Percentiles rank a stretch among this genome's conserved stretches.
Evolutionary conservation across 2,888 invertebrate species (phyloP).

Genomic region (Aradus depressus): DNA sequence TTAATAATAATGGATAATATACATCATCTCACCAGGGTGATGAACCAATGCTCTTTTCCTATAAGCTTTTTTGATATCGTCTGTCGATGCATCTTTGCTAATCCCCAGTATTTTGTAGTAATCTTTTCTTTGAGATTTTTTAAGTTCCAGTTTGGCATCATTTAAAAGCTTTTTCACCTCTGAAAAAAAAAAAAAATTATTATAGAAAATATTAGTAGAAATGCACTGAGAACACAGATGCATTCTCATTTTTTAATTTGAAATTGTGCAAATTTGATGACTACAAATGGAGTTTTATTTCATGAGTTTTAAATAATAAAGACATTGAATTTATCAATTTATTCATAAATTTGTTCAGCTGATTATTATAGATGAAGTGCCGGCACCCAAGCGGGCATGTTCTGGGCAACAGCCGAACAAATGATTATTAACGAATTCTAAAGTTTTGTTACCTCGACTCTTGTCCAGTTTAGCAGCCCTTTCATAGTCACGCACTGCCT

Average conservation of each 20-base stretch:
- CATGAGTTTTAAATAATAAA: no score
- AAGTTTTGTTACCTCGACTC: slow-evolving; percentile 35
- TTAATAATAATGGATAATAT: not conserved
- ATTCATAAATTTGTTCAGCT: no score
- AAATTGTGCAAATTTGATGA: no score
- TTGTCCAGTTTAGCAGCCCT: slow-evolving; percentile 71
- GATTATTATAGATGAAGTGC: no score
- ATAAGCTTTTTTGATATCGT: slow-evolving; percentile 92
- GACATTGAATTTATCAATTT: no score
- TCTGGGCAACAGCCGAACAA: not conserved
- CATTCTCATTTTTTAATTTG: no score
- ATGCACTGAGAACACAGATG: not conserved
- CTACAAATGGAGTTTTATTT: no score
- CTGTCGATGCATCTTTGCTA: slow-evolving; percentile 67
- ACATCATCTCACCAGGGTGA: slow-evolving; percentile 56
- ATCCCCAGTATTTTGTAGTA: slow-evolving; percentile 91
- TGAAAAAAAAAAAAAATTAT: slow-evolving; percentile 27
- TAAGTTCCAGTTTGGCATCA: slow-evolving; percentile 79
- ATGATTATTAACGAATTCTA: not conserved
- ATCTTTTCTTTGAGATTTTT: slow-evolving; percentile 87
- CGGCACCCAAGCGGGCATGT: no score
- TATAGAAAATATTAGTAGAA: not conserved
- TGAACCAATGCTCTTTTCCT: slow-evolving; percentile 78
- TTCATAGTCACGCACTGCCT: slow-evolving; percentile 85
- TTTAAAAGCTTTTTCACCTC: slow-evolving; percentile 70